Percentiles rank a stretch among this genome's conserved stretches.
These are phyloP conservation scores for Pammene aurita DNA, from an alignment of 2,888 invertebrate genomes.

Conservation along the genomic window DNA sequence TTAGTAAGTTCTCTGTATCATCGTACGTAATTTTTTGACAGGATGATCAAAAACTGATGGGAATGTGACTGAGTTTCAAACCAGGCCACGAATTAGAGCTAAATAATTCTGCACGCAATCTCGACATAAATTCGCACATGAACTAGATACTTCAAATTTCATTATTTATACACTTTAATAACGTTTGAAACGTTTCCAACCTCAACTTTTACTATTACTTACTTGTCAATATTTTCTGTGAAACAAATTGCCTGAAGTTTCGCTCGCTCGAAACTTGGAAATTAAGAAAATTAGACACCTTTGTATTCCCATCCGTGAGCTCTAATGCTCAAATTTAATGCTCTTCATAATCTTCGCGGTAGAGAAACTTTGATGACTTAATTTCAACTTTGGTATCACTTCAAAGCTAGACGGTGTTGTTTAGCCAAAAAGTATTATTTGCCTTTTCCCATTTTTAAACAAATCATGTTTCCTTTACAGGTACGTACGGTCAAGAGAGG, in stretches of 20 bases:
- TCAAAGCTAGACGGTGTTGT: constrained; percentile 44
- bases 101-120: too few species aligned
- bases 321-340: constrained; percentile 30
- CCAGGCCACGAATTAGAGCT: too few species aligned
- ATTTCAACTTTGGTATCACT: constrained; percentile 62
- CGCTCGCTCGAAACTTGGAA: constrained; percentile 21
- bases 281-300: constrained; percentile 32
- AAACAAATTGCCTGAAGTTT: constrained; percentile 22
- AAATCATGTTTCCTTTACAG: neutral
- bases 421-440: constrained; percentile 8
- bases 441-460: too few species aligned
- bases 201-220: neutral
- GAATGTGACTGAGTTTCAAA: too few species aligned
- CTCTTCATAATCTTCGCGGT: constrained; percentile 46
- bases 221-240: neutral
- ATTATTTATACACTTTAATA: neutral
- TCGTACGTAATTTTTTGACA: too few species aligned
- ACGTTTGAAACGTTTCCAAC: neutral
- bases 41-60: too few species aligned
- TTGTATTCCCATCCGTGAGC: constrained; percentile 15
- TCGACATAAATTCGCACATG: too few species aligned
- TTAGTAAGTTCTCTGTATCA: too few species aligned
- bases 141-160: too few species aligned
- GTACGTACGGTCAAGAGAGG: constrained; percentile 11
- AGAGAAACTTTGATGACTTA: constrained; percentile 69